These are phyloP conservation scores for Tringa solitaria DNA, from an alignment of 2,113 vertebrate species.

Conservation along the genomic window DNA sequence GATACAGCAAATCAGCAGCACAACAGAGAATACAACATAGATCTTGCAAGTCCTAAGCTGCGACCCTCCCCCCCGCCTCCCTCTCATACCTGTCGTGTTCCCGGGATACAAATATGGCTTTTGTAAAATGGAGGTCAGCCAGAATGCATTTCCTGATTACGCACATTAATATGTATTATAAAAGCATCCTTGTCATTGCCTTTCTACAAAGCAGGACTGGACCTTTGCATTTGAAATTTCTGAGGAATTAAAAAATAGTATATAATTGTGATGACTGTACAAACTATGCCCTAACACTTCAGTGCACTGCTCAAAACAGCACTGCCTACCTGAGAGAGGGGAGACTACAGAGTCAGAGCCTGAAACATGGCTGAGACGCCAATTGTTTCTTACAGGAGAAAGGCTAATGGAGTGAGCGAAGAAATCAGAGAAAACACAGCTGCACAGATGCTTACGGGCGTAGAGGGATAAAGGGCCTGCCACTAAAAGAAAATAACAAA, in stretches of 20 bases:
- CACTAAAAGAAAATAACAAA: background rate
- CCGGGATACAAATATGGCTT: background rate
- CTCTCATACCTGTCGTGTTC: background rate
- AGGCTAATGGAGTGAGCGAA: background rate
- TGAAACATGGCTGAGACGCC: background rate
- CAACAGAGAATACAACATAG: background rate
- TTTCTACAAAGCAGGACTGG: background rate
- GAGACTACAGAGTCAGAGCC: background rate
- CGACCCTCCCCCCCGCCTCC: background rate
- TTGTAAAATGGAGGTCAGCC: background rate
- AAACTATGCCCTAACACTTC: background rate
- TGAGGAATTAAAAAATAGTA: background rate
- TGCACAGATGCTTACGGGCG: background rate
- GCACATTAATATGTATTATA: background rate
- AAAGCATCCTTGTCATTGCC: background rate
- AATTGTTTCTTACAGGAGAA: background rate
- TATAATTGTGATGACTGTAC: background rate
- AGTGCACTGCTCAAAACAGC: background rate
- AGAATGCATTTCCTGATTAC: background rate
- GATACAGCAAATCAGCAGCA: background rate
- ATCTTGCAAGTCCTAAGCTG: background rate
- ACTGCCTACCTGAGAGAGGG: background rate
- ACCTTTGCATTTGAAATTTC: background rate
- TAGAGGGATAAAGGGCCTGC: background rate
- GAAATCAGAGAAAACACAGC: background rate